A percentile compares a stretch with the other conserved stretches of the same genome.
Evolutionary conservation across 2,888 invertebrate species (phyloP).

Genomic region (Teleiodes luculella): DNA sequence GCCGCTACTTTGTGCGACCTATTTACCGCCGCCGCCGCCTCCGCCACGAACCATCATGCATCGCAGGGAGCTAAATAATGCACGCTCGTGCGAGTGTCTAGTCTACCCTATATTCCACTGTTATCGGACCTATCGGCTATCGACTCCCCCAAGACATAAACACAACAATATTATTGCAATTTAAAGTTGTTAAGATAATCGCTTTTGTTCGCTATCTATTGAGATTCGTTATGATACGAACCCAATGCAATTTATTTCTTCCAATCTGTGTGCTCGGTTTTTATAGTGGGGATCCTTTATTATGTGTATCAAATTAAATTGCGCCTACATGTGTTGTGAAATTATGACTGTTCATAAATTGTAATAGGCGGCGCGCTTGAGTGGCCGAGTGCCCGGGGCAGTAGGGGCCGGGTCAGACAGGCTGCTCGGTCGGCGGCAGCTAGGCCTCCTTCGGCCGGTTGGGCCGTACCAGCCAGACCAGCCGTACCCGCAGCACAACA

Average conservation of each 20-base stretch:
- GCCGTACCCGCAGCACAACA: no score
- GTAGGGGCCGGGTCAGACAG: background rate
- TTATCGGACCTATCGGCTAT: constrained; percentile 2
- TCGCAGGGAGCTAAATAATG: background rate
- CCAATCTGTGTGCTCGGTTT: constrained; percentile 4
- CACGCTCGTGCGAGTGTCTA: background rate
- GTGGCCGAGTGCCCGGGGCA: background rate
- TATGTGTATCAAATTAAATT: constrained; percentile 13
- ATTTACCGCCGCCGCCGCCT: constrained; percentile 15
- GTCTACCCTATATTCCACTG: background rate
- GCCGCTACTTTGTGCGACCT: constrained; percentile 23
- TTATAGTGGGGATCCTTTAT: constrained; percentile 10
- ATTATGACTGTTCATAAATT: constrained; percentile 12
- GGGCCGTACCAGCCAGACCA: no score
- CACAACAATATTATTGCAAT: constrained; percentile 1
- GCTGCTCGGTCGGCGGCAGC: background rate
- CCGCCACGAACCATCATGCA: background rate
- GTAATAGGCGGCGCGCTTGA: background rate
- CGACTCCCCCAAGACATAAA: constrained; percentile 1
- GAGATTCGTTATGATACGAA: constrained; percentile 7
- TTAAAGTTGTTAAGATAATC: constrained; percentile 8
- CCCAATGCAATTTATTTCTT: constrained; percentile 10
- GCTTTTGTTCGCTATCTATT: constrained; percentile 7
- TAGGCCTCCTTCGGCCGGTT: no score
- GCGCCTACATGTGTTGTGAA: constrained; percentile 12